Base-by-base conservation (phyloP, 2,888 invertebrate species). In the Plebejus melissa region DNA sequence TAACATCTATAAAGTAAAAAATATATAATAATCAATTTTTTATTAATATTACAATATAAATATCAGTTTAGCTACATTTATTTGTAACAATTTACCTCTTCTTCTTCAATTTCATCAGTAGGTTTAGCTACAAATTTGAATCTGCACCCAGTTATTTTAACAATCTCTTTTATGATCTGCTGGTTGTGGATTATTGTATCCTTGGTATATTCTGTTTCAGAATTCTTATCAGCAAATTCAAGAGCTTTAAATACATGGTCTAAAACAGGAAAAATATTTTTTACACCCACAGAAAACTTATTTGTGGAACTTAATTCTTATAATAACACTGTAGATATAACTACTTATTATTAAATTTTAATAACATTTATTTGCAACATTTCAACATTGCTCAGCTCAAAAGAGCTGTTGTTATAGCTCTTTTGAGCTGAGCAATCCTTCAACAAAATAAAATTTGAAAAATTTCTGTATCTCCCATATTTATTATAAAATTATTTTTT, bases 191-290 rank as follows among this genome's bases (percentile, higher is more conserved):
- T 94, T 65, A 94, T 93, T 13, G 95, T 94, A 69, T 91, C 81
- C 13, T 93, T 88, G 54, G 89, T 91, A 79, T 96, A 95, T 76
- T 79, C 71, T 22, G 88, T 94, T 65, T 91, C 88, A 1, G 94
- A 93, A 0, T 94, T 90, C 79, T 95, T 95, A 77, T 95, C 94
- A 0, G 96, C 94, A 87, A 95, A 96, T 54, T 95, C 87, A 89
- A 97, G 94, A 0, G 95, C 95, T 84, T 96, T 95, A 79, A 95
- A 95, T 0, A 97, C 91, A 83, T 96, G 95, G 81, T 96, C 95
- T 95, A 92, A 41, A 94, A 87, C 22, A 65, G 41, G 13, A 76
- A 41, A 22, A 3, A 9, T 28, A 4, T 41, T 4, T 58, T 38
- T 3, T n/a, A 58, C 3, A 38, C 41, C 7, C 22, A 54, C 13